phyloP scores from a whole-genome alignment of 1,140 invertebrate species.

The Ditylenchus dipsaci region DNA sequence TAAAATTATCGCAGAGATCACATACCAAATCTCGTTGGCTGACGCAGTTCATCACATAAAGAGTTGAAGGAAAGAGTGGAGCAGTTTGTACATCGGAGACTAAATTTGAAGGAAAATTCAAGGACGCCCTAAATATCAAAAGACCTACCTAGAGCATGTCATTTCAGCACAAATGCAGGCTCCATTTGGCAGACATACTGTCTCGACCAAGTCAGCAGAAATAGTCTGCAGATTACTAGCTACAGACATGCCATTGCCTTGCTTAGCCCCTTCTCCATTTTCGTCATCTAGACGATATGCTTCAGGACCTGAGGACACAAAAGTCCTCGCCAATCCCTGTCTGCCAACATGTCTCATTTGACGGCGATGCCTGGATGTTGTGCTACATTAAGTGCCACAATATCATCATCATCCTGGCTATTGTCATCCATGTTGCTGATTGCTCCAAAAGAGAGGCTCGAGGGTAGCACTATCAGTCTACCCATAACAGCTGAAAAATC shows the following conservation, averaged over 20 bases:
- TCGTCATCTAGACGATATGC: not conserved
- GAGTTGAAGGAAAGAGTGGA: constrained; percentile 21
- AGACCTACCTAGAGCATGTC: constrained; percentile 21
- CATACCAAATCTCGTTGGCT: constrained; percentile 25
- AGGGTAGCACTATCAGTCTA: constrained; percentile 25
- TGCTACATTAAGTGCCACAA: not conserved
- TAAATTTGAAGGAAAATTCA: not conserved
- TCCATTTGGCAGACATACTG: constrained; percentile 35
- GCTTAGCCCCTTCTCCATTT: not conserved
- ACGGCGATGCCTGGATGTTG: not conserved
- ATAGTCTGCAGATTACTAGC: not conserved
- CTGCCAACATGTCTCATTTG: not conserved
- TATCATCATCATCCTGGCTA: not conserved
- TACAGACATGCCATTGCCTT: constrained; percentile 7
- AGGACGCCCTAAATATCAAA: not conserved
- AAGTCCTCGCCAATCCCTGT: not conserved
- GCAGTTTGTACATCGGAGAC: constrained; percentile 33
- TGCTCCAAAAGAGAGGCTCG: constrained; percentile 19
- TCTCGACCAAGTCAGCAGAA: constrained; percentile 25
- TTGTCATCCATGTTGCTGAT: not conserved
- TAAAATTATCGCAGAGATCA: too few relatives aligned
- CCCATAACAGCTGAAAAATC: constrained; percentile 31
- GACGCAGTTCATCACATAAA: constrained; percentile 30
- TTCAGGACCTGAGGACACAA: not conserved
- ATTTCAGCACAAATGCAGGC: constrained; percentile 40